These are phyloP conservation scores for Myoxocephalus aenaeus DNA, from an alignment of 2,797 vertebrate genomes.

Conservation along the genomic window DNA sequence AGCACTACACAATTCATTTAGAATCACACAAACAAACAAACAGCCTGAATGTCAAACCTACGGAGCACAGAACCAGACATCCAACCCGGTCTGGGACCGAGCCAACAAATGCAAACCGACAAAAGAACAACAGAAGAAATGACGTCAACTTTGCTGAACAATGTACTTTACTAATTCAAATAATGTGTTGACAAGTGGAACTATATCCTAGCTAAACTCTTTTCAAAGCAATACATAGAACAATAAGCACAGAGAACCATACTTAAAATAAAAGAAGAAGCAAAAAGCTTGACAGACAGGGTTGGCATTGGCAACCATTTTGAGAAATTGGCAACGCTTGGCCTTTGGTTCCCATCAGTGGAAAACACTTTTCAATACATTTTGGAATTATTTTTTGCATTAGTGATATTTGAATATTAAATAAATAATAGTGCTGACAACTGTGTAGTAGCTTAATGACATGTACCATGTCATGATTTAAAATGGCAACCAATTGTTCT, in stretches of 20 bases:
- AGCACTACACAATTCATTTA: conserved; percentile 22
- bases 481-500: background rate
- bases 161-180: conserved; percentile 6
- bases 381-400: too few species aligned
- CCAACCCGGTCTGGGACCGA: conserved; percentile 64
- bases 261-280: background rate
- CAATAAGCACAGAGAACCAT: conserved; percentile 6
- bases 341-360: too few species aligned
- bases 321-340: too few species aligned
- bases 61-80: conserved; percentile 70
- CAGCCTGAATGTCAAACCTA: conserved; percentile 61
- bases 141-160: conserved; percentile 28
- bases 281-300: background rate
- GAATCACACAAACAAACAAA: conserved; percentile 35
- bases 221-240: background rate
- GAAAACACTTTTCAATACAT: too few species aligned
- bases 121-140: conserved; percentile 42
- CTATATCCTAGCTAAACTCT: background rate
- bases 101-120: conserved; percentile 53
- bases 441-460: background rate
- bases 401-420: too few species aligned
- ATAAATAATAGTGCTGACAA: too few species aligned
- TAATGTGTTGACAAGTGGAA: background rate
- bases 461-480: background rate
- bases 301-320: background rate